Evolutionary conservation across 2,888 invertebrate species (phyloP).

Genomic region (Erebia ligea): DNA sequence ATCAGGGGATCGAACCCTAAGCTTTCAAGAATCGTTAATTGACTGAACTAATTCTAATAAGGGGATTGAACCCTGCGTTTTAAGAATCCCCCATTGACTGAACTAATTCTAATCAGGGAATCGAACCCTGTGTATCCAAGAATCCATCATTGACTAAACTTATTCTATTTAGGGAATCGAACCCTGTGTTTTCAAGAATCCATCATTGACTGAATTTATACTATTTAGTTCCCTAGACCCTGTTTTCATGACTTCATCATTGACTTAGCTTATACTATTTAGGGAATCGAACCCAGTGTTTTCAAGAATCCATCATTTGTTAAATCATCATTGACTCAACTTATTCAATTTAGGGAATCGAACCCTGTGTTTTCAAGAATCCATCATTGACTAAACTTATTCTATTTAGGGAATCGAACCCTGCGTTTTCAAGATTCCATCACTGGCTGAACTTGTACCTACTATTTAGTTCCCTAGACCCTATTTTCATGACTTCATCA

Average conservation of each 20-base stretch:
- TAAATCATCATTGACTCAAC: not conserved
- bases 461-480: not conserved
- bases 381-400: not conserved
- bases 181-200: not conserved
- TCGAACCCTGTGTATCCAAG: not conserved
- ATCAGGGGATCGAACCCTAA: slow-evolving; percentile 3
- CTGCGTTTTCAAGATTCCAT: not conserved
- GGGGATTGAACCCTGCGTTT: not conserved
- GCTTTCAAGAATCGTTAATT: not conserved
- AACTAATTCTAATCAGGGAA: not conserved
- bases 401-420: slow-evolving; percentile 9
- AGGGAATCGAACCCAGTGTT: slow-evolving; percentile 4
- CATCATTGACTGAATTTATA: not conserved
- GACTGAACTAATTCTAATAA: not conserved
- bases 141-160: not conserved
- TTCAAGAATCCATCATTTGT: not conserved
- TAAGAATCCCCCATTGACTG: not conserved
- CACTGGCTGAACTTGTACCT: not conserved
- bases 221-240: slow-evolving; percentile 3
- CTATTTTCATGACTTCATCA: not conserved
- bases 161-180: not conserved
- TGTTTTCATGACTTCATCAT: not conserved
- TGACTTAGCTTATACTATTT: not conserved
- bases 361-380: not conserved
- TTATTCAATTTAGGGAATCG: not conserved